phyloP scores from a whole-genome alignment of 2,113 vertebrate genomes.

The Cromileptes altivelis region DNA sequence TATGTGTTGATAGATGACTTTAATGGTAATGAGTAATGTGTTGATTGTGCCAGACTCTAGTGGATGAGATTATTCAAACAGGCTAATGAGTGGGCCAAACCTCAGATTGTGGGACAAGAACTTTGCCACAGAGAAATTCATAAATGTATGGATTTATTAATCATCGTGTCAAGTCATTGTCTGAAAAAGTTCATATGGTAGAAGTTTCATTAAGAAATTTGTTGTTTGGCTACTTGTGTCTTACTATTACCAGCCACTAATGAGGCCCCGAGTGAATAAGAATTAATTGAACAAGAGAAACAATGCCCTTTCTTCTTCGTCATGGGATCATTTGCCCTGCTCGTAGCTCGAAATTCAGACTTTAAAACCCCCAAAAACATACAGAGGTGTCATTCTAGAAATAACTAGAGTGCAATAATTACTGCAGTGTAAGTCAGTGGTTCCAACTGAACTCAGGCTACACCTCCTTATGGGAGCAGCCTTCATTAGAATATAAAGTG shows the following conservation, averaged over 20 bases:
- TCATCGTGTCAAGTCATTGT: not conserved
- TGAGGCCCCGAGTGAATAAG: slow-evolving; percentile 46
- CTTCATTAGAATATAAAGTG: slow-evolving; percentile 10
- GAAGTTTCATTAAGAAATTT: slow-evolving; percentile 8
- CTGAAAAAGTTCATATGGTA: not conserved
- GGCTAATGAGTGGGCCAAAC: not conserved
- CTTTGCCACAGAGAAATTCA: not conserved
- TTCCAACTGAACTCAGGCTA: not conserved
- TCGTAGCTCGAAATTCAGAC: not conserved
- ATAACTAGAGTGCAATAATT: slow-evolving; percentile 15
- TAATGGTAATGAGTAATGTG: not conserved
- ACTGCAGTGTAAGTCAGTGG: not conserved
- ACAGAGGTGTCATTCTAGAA: not conserved
- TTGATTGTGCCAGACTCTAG: slow-evolving; percentile 1
- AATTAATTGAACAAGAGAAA: slow-evolving; percentile 22
- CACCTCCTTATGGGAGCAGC: not conserved
- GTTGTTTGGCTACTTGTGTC: slow-evolving; percentile 18
- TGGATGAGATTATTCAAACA: slow-evolving; percentile 18
- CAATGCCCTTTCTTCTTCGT: slow-evolving; percentile 18
- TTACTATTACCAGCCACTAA: slow-evolving; percentile 30
- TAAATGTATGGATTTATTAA: not conserved
- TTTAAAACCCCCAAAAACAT: not conserved
- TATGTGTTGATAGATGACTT: slow-evolving; percentile 4
- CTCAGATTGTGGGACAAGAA: not conserved
- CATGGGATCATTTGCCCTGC: not conserved